Percentiles rank a stretch among this genome's conserved stretches.
Evolutionary conservation across 2,888 invertebrate genomes (phyloP).

Genomic region (Fragum fragum): DNA sequence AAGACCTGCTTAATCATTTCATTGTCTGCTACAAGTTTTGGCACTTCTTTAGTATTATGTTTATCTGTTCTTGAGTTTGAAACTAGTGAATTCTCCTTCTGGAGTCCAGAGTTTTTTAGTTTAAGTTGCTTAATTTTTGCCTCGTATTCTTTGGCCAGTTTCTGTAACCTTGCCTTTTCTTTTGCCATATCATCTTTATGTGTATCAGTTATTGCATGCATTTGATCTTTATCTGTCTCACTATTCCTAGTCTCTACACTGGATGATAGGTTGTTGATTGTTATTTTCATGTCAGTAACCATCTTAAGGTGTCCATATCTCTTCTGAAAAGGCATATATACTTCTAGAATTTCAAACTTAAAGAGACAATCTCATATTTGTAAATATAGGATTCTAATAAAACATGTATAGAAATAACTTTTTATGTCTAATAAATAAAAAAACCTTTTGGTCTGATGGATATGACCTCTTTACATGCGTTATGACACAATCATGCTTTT

Average conservation of each 20-base stretch:
- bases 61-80: not conserved
- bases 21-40: constrained; percentile 17
- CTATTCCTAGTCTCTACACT: not conserved
- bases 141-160: constrained; percentile 74
- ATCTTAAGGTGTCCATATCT: not conserved
- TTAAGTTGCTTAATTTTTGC: constrained; percentile 74
- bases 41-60: not conserved
- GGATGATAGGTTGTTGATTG: constrained; percentile 32
- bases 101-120: not conserved
- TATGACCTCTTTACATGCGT: too few species aligned
- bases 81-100: not conserved
- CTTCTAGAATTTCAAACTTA: too few species aligned
- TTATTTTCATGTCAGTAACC: constrained; percentile 35
- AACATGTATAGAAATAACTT: too few species aligned
- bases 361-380: too few species aligned
- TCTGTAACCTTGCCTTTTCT: constrained; percentile 75
- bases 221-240: not conserved
- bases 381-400: too few species aligned
- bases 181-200: constrained; percentile 52
- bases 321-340: constrained; percentile 25
- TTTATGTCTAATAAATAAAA: too few species aligned
- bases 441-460: too few species aligned
- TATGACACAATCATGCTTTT: too few species aligned
- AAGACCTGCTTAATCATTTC: constrained; percentile 40
- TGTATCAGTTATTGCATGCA: not conserved